Base-by-base conservation (phyloP, 2,888 invertebrate genomes). In the Trissolcus brochymenae region DNA sequence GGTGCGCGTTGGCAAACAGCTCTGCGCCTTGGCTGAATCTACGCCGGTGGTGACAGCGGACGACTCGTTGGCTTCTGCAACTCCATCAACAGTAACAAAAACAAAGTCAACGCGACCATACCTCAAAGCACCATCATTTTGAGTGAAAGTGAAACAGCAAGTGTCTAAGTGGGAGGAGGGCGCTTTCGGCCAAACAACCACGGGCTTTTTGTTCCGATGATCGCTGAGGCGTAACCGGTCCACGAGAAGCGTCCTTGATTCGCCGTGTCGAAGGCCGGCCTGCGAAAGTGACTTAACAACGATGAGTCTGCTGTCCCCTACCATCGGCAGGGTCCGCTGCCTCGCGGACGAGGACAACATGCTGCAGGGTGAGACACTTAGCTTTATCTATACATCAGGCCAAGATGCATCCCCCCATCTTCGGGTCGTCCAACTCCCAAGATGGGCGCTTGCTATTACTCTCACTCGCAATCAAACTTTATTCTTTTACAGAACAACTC, bases 341-440 rank as follows among this genome's bases (percentile, higher is more conserved):
- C 86, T 87, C 74, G 85, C 86, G 75, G 89, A 89, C 80, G 89
- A 89, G 77, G 88, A 88, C 76, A 88, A 87, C 81, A 90, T 90
- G 89, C 87, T 90, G 21, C 89, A 90, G 86, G 90, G 90, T 90
- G 88, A 89, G 84, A 16, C 0, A 14, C 25, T 19, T 17, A 17
- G 14, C 14, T 16, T 16, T 11, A n/a, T 46, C 35, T 11, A 1
- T 11, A 35, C 1, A 9, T 35, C 35, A 7, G 4, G 3, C 4
- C 35, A 35, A 35, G 6, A 25, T 25, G 25, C 25, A 25, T n/a
- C n/a, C 11, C 35, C 35, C 35, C 35, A 35, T 35, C 11, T 35
- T 35, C 9, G 9, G 9, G 9, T 35, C 35, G 1, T 35, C 9
- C 9, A 35, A 6, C 35, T 11, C 25, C 25, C 4, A 25, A 35